A percentile compares a stretch with the other conserved stretches of the same genome.
phyloP scores from a whole-genome alignment of 2,797 vertebrate genomes.

The Hoplostethus mediterraneus region DNA sequence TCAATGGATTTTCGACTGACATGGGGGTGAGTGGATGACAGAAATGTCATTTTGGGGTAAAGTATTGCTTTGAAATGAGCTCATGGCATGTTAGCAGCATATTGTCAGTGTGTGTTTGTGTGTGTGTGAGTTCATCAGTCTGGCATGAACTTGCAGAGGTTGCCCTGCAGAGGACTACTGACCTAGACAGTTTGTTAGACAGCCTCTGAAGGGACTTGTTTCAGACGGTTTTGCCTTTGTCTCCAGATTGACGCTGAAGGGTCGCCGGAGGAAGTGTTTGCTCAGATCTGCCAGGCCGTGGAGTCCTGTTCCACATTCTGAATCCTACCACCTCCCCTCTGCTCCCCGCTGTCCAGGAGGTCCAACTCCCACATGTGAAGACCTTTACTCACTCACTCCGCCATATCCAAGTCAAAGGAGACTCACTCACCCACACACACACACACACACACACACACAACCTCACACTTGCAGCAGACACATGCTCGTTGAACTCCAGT shows the following conservation, averaged over 20 bases:
- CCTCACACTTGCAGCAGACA: constrained; percentile 13
- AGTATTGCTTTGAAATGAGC: constrained; percentile 27
- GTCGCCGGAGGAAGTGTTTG: constrained; percentile 89
- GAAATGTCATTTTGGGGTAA: constrained; percentile 21
- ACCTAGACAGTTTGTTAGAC: background rate
- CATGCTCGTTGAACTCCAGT: constrained; percentile 46
- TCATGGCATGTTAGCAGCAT: no score
- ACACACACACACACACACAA: constrained; percentile 28
- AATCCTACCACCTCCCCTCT: constrained; percentile 27
- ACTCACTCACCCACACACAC: constrained; percentile 35
- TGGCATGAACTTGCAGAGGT: constrained; percentile 11
- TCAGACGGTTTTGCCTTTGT: constrained; percentile 37
- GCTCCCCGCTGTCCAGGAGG: constrained; percentile 17
- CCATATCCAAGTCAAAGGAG: constrained; percentile 23
- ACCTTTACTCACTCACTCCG: constrained; percentile 1
- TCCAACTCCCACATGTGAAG: constrained; percentile 23
- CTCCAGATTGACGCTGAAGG: constrained; percentile 91
- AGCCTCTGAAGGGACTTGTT: constrained; percentile 24
- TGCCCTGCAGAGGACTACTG: constrained; percentile 3
- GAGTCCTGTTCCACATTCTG: constrained; percentile 83
- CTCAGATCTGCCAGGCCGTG: constrained; percentile 88
- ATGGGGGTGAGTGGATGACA: background rate
- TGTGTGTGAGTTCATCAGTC: constrained; percentile 39
- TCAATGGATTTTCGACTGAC: background rate
- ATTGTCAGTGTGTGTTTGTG: constrained; percentile 20